Conservation (phyloP, 1,140 invertebrate genomes). For the Drosophila truncata region DNA sequence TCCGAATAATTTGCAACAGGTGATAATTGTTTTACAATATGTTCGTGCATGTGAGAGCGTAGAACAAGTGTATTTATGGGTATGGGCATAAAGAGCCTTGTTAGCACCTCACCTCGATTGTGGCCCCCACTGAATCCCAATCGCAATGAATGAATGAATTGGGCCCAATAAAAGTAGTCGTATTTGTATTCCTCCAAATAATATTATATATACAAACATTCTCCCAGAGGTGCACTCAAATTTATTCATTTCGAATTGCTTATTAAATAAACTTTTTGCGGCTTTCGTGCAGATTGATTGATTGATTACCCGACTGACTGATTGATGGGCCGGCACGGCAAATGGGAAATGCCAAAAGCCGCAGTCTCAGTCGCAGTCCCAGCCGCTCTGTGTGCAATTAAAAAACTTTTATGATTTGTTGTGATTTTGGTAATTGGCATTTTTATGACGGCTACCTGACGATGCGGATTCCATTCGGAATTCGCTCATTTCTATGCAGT, state of each 20-base stretch:
- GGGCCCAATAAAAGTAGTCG: constrained; percentile 1
- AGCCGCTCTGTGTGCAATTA: constrained; percentile 52
- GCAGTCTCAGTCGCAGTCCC: constrained; percentile 4
- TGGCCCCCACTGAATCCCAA: not conserved
- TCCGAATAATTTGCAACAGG: constrained; percentile 81
- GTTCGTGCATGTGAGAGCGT: constrained; percentile 39
- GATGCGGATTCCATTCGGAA: constrained; percentile 51
- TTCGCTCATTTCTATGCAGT: constrained; percentile 64
- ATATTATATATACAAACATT: not conserved
- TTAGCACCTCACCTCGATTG: constrained; percentile 40
- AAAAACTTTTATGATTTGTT: constrained; percentile 82
- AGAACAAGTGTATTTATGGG: constrained; percentile 54
- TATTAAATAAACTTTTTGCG: constrained; percentile 45
- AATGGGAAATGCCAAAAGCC: constrained; percentile 47
- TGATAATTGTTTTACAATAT: constrained; percentile 84
- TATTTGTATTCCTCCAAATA: not conserved
- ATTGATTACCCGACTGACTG: constrained; percentile 38
- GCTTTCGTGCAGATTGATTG: constrained; percentile 35
- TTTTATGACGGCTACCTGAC: constrained; percentile 74
- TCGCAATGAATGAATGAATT: constrained; percentile 20
- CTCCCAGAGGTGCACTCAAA: constrained; percentile 20
- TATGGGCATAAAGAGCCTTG: constrained; percentile 38
- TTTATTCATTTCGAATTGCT: constrained; percentile 31
- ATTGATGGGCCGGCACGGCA: constrained; percentile 49
- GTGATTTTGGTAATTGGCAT: constrained; percentile 76